These are phyloP conservation scores for Phalacrocorax aristotelis DNA, from an alignment of 2,113 vertebrate genomes.

Conservation along the genomic window DNA sequence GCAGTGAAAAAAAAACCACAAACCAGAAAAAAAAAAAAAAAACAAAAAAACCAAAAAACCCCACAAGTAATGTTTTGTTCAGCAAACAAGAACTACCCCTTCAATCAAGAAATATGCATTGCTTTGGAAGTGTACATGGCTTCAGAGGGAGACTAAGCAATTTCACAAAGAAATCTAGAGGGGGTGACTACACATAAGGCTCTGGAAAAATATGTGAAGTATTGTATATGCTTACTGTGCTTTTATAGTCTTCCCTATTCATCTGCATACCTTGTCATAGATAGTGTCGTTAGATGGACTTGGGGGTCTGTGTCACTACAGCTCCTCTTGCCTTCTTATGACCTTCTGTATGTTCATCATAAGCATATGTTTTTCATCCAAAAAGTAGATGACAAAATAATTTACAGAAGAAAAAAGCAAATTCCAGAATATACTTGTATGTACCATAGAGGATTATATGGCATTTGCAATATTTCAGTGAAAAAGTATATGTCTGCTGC, in stretches of 20 bases:
- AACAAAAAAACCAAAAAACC: fast-evolving
- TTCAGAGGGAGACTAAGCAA: not conserved
- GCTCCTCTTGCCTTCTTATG: not conserved
- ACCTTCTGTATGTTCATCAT: not conserved
- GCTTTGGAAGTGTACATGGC: not conserved
- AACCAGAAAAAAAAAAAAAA: no score
- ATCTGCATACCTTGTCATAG: not conserved
- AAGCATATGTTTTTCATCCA: not conserved
- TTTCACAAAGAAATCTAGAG: not conserved
- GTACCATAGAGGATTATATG: not conserved
- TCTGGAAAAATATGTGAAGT: not conserved
- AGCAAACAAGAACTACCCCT: not conserved
- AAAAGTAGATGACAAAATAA: not conserved
- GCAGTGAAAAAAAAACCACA: not conserved
- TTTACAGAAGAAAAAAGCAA: not conserved
- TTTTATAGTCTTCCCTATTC: not conserved
- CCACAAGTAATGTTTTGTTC: not conserved
- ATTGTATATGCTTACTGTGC: not conserved
- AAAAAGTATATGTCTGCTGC: not conserved
- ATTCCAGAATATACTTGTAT: not conserved
- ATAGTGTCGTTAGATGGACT: not conserved
- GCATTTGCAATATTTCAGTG: not conserved
- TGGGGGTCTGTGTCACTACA: not conserved
- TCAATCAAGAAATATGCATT: not conserved
- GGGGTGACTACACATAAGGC: not conserved